A percentile compares a stretch with the other conserved stretches of the same genome.
These are phyloP conservation scores for Balaeniceps rex DNA, from an alignment of 2,113 vertebrate genomes.

Conservation along the genomic window DNA sequence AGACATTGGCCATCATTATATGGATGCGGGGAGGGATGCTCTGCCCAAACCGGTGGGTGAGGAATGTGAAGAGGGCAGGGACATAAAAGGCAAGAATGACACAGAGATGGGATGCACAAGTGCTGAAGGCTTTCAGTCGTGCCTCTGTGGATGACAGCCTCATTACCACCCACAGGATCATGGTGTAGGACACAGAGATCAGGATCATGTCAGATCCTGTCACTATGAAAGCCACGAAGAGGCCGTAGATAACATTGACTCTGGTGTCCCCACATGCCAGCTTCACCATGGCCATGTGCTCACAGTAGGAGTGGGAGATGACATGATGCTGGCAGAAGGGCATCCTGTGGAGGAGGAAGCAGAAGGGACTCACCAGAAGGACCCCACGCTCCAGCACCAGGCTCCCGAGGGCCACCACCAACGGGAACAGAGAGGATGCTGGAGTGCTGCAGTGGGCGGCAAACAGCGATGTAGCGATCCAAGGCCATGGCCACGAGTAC, in stretches of 20 bases:
- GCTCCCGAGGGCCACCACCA: background rate
- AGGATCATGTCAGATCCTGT: background rate
- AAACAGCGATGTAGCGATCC: conserved; percentile 42
- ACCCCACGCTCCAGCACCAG: conserved; percentile 1
- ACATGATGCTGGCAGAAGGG: background rate
- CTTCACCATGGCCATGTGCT: conserved; percentile 59
- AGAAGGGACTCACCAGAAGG: conserved; percentile 1
- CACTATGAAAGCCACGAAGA: background rate
- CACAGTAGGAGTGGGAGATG: conserved; percentile 42
- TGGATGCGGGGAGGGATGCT: background rate
- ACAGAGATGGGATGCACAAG: conserved; percentile 29
- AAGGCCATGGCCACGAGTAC: conserved; percentile 48
- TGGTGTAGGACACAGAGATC: background rate
- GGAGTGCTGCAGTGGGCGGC: conserved; percentile 13
- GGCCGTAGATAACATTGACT: background rate
- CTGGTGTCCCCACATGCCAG: conserved; percentile 35
- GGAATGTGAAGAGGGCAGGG: background rate
- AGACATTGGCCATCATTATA: conserved; percentile 25
- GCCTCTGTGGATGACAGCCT: background rate
- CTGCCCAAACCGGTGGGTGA: conserved; percentile 29
- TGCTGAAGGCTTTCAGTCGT: conserved; percentile 22
- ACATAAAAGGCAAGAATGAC: conserved; percentile 32
- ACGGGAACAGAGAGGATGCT: background rate
- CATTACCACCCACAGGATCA: conserved; percentile 21
- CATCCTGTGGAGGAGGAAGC: background rate